A percentile compares a stretch with the other conserved stretches of the same genome.
These are phyloP conservation scores for Harlomillsia oculata DNA, from an alignment of 1,140 invertebrate species.

Conservation along the genomic window DNA sequence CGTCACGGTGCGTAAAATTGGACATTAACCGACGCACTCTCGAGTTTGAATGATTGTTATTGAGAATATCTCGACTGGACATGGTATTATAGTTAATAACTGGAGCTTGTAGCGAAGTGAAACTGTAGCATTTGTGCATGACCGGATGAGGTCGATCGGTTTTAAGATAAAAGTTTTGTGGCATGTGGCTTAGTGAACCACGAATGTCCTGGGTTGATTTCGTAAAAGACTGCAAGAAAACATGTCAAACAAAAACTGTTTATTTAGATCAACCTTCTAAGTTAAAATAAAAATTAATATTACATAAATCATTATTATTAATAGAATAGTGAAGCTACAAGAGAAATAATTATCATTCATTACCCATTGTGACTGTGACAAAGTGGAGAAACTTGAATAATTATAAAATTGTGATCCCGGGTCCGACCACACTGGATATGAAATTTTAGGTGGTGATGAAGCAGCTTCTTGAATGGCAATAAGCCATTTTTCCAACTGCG, in stretches of 20 bases:
- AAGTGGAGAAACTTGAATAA: constrained; percentile 22
- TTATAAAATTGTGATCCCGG: constrained; percentile 30
- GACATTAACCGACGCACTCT: not conserved
- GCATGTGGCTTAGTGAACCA: constrained; percentile 14
- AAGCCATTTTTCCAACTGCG: constrained; percentile 25
- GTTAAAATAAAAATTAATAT: no score
- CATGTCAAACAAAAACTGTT: constrained; percentile 3
- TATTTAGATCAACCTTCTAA: no score
- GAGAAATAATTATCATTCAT: not conserved
- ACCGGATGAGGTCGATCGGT: constrained; percentile 2
- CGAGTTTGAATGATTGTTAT: not conserved
- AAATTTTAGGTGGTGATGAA: constrained; percentile 20
- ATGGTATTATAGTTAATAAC: constrained; percentile 3
- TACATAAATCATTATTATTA: not conserved
- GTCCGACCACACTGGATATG: constrained; percentile 17
- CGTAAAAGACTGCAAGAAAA: constrained; percentile 23
- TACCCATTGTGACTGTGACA: constrained; percentile 36
- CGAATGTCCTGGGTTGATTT: constrained; percentile 23
- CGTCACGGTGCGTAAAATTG: no score
- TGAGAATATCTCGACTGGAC: not conserved
- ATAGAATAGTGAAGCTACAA: not conserved
- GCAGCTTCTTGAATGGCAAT: constrained; percentile 31
- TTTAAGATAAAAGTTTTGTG: constrained; percentile 30
- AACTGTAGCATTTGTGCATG: constrained; percentile 32
- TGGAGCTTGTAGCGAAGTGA: constrained; percentile 19